These are phyloP conservation scores for Drepanosiphum platanoidis DNA, from an alignment of 2,888 invertebrate genomes.

Conservation along the genomic window DNA sequence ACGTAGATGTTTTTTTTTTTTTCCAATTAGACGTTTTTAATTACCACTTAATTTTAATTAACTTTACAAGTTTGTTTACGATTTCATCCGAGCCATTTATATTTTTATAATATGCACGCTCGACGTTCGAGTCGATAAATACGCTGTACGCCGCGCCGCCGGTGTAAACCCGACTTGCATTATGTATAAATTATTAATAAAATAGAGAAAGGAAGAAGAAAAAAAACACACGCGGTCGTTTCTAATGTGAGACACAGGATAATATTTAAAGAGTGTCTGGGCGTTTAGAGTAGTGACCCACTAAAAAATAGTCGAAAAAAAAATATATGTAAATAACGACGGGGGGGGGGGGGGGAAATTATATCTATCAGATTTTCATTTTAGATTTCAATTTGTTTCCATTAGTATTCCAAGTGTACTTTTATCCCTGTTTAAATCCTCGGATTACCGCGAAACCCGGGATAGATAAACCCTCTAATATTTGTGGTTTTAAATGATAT, in stretches of 20 bases:
- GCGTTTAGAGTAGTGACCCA: too few relatives aligned
- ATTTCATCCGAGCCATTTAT: background rate
- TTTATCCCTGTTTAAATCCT: conserved; percentile 6
- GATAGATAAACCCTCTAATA: conserved; percentile 42
- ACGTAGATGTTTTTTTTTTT: background rate
- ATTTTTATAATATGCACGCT: too few relatives aligned
- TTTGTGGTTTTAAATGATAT: conserved; percentile 41
- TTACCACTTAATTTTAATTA: background rate
- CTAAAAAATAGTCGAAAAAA: too few relatives aligned
- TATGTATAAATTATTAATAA: too few relatives aligned
- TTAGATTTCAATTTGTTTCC: conserved; percentile 34
- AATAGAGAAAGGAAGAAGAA: too few relatives aligned
- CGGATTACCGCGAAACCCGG: background rate
- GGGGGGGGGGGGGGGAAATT: background rate
- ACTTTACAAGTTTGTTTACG: background rate
- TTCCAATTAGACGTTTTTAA: conserved; percentile 11
- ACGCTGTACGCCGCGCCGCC: too few relatives aligned
- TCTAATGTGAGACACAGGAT: background rate
- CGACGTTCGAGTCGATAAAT: too few relatives aligned
- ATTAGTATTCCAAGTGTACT: conserved; percentile 7
- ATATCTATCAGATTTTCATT: background rate
- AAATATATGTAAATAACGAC: background rate
- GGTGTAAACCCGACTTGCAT: too few relatives aligned
- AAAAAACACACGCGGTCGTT: too few relatives aligned
- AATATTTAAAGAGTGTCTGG: background rate